Percentiles rank a stretch among this genome's conserved stretches.
Conservation (phyloP, 1,140 invertebrate species). For the Drosophila pallidifrons region DNA sequence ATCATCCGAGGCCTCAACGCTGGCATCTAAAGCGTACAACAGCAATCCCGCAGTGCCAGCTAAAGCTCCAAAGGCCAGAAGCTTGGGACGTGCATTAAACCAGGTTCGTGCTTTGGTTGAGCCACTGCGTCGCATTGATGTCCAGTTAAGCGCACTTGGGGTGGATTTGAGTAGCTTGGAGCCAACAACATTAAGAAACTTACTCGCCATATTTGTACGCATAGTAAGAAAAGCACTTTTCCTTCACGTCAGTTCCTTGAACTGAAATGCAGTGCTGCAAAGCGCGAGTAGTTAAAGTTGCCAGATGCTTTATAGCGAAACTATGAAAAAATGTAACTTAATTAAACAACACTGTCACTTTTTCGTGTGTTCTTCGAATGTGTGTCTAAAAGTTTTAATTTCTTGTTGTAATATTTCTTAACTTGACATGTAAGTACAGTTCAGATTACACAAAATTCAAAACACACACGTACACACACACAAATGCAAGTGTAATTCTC, state of each 20-base stretch:
- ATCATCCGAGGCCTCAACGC: conserved; percentile 92
- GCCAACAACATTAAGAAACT: conserved; percentile 33
- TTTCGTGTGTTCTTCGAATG: no score
- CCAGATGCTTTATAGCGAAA: neutral
- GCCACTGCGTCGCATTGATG: conserved; percentile 6
- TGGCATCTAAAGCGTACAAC: conserved; percentile 93
- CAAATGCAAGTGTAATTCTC: conserved; percentile 25
- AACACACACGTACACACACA: neutral
- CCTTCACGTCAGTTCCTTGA: conserved; percentile 2
- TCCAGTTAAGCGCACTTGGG: conserved; percentile 14
- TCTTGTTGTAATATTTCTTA: neutral
- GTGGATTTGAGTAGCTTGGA: conserved; percentile 38
- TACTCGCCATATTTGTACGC: conserved; percentile 42
- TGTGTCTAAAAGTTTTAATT: neutral
- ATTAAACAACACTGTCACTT: no score
- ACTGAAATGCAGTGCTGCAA: conserved; percentile 16
- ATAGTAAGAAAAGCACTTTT: neutral
- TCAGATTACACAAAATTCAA: conserved; percentile 8
- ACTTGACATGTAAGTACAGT: conserved; percentile 1
- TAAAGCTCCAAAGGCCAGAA: conserved; percentile 87
- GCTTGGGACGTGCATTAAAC: conserved; percentile 13
- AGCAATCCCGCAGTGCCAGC: conserved; percentile 92
- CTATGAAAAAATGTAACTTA: no score
- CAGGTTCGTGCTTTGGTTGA: neutral
- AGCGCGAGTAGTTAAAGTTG: neutral